Conservation (phyloP, 2,888 invertebrate species). For the Apodemia mormo region DNA sequence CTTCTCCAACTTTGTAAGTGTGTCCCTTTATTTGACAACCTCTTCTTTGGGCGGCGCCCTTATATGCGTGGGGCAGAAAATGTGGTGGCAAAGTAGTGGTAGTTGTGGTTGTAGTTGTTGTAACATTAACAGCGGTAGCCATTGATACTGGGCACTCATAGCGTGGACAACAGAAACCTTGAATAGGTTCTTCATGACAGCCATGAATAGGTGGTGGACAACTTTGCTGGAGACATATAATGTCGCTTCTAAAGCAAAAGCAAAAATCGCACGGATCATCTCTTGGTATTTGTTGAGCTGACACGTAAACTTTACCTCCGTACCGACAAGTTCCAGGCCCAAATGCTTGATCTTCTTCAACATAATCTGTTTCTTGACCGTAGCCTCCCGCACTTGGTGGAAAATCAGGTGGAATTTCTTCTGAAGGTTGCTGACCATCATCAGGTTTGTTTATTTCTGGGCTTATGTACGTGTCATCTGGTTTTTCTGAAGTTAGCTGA, state of each 20-base stretch:
- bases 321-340: slow-evolving; percentile 96
- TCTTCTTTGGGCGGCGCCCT: slow-evolving; percentile 86
- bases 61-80: slow-evolving; percentile 89
- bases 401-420: slow-evolving; percentile 62
- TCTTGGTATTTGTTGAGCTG: slow-evolving; percentile 96
- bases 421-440: slow-evolving; percentile 55
- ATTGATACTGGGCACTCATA: slow-evolving; percentile 96
- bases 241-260: slow-evolving; percentile 97
- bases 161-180: slow-evolving; percentile 96
- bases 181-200: slow-evolving; percentile 95
- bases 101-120: slow-evolving; percentile 93
- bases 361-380: slow-evolving; percentile 85
- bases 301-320: slow-evolving; percentile 95
- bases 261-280: slow-evolving; percentile 98
- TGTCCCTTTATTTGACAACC: slow-evolving; percentile 94
- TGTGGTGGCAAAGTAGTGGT: slow-evolving; percentile 93
- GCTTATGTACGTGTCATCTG: slow-evolving; percentile 40
- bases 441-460: slow-evolving; percentile 58
- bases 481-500: slow-evolving; percentile 61
- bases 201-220: slow-evolving; percentile 96
- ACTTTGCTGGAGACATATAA: slow-evolving; percentile 96
- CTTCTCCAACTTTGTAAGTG: slow-evolving; percentile 92
- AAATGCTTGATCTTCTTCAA: slow-evolving; percentile 89
- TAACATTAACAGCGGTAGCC: slow-evolving; percentile 90
- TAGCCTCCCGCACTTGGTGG: slow-evolving; percentile 65